Evolutionary conservation across 2,797 vertebrate genomes (phyloP).

Genomic region (Alouatta caraya): DNA sequence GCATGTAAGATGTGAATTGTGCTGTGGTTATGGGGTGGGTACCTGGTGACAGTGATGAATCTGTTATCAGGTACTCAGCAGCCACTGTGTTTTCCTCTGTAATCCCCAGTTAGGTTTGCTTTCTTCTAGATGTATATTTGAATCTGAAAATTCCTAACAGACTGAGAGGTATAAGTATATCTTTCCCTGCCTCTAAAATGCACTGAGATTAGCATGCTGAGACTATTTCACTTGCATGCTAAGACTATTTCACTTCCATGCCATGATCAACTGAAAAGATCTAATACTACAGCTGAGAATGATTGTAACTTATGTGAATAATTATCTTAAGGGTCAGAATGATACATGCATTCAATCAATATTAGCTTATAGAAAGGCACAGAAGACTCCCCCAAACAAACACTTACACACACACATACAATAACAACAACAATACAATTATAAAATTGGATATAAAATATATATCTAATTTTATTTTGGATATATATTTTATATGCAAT

Average conservation of each 20-base stretch:
- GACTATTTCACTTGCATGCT: not conserved
- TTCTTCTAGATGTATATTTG: not conserved
- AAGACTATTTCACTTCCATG: not conserved
- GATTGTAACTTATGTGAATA: not conserved
- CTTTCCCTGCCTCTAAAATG: not conserved
- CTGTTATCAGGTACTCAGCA: not conserved
- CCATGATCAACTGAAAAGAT: not conserved
- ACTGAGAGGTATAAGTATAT: not conserved
- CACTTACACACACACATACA: not conserved
- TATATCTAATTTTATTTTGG: no score
- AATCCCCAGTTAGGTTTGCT: not conserved
- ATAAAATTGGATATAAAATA: no score
- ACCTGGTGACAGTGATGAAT: not conserved
- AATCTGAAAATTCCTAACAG: conserved; percentile 2
- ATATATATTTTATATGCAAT: no score
- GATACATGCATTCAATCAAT: not conserved
- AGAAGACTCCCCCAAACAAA: not conserved
- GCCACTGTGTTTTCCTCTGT: not conserved
- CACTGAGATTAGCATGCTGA: not conserved
- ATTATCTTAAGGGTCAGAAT: not conserved
- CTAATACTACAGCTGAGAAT: not conserved
- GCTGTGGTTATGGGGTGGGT: not conserved
- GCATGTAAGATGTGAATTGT: not conserved
- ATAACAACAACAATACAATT: not conserved
- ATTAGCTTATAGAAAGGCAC: not conserved